These are phyloP conservation scores for Aphelenchoides fujianensis DNA, from an alignment of 1,140 invertebrate genomes.

Conservation along the genomic window DNA sequence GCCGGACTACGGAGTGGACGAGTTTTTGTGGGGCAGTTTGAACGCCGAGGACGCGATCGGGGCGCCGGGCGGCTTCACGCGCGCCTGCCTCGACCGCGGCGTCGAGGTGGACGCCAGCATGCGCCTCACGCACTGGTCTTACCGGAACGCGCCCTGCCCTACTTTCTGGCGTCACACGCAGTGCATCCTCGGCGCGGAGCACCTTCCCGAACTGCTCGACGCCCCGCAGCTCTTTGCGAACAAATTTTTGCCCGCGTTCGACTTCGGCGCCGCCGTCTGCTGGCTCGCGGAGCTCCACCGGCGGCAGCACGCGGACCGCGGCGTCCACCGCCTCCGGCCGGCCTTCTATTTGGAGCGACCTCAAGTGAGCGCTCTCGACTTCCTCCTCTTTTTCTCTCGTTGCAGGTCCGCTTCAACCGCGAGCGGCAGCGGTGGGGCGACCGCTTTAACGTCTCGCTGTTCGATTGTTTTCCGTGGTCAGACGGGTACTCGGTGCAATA, in stretches of 20 bases:
- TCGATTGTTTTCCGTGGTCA: too few relatives aligned
- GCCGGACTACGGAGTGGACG: conserved; percentile 17
- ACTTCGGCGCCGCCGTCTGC: conserved; percentile 7
- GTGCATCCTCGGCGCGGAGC: conserved; percentile 13
- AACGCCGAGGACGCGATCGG: conserved; percentile 8
- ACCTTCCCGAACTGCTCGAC: neutral
- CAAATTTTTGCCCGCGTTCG: conserved; percentile 20
- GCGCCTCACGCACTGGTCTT: conserved; percentile 4
- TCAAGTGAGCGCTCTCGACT: neutral
- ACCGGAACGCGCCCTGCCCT: neutral
- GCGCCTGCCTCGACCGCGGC: conserved; percentile 3
- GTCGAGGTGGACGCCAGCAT: neutral
- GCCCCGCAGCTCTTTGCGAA: conserved; percentile 19
- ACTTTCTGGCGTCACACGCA: neutral
- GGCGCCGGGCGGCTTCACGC: conserved; percentile 23
- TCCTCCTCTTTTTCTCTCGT: neutral
- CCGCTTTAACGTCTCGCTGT: too few relatives aligned
- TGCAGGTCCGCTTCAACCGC: neutral
- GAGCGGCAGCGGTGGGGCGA: neutral
- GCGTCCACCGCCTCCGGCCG: neutral
- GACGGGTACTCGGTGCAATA: too few relatives aligned
- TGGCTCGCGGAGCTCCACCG: conserved; percentile 14
- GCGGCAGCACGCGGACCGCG: conserved; percentile 4
- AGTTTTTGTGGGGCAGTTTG: conserved; percentile 4
- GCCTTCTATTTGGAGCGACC: neutral